These are phyloP conservation scores for Sander vitreus DNA, from an alignment of 2,113 vertebrate genomes.

Conservation along the genomic window DNA sequence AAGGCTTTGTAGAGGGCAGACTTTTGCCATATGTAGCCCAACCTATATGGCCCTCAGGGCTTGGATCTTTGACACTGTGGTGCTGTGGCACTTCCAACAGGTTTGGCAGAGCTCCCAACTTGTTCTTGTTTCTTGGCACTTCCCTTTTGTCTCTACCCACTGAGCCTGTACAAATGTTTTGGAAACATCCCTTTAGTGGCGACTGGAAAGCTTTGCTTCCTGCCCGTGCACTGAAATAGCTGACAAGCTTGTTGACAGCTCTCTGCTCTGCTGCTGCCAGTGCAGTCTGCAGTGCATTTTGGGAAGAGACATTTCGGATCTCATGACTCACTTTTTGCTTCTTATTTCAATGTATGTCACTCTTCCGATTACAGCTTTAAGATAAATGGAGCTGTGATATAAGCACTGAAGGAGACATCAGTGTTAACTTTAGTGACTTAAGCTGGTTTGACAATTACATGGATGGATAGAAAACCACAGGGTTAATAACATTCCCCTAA, in stretches of 20 bases:
- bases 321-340: slow-evolving; percentile 58
- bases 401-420: not conserved
- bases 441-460: slow-evolving; percentile 10
- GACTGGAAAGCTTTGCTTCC: slow-evolving; percentile 64
- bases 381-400: slow-evolving; percentile 14
- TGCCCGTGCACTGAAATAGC: slow-evolving; percentile 57
- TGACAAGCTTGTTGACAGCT: slow-evolving; percentile 56
- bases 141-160: slow-evolving; percentile 52
- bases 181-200: slow-evolving; percentile 65
- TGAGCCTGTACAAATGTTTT: slow-evolving; percentile 60
- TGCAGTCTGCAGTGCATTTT: slow-evolving; percentile 43
- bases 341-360: slow-evolving; percentile 31
- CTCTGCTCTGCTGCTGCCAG: slow-evolving; percentile 10
- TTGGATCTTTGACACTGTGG: slow-evolving; percentile 29
- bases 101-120: slow-evolving; percentile 43
- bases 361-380: slow-evolving; percentile 8
- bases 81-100: slow-evolving; percentile 26
- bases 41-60: not conserved
- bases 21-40: not conserved
- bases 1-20: not conserved
- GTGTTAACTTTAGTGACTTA: not conserved
- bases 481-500: slow-evolving; percentile 22
- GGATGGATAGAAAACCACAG: slow-evolving; percentile 8
- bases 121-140: slow-evolving; percentile 50
- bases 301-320: slow-evolving; percentile 48